Base-by-base conservation (phyloP, 2,797 vertebrate genomes). In the Lepilemur ruficaudatus region DNA sequence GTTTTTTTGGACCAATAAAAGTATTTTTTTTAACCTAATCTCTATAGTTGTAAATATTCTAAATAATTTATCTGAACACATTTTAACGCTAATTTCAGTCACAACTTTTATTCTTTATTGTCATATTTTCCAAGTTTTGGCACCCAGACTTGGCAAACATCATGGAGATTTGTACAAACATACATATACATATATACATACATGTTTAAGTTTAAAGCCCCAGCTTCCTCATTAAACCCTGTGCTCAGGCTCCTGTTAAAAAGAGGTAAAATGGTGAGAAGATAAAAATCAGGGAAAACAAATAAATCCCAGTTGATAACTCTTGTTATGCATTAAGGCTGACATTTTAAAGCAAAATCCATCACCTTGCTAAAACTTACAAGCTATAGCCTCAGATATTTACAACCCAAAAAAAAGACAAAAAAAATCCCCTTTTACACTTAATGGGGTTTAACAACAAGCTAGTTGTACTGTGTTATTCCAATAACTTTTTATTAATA, bases 21-120 rank as follows among this genome's bases (percentile, higher is more conserved):
- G 15, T 15, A 65, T 48, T 82, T 87, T 91, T 57, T 65, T 30
- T 93, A 78, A 78, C 32, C 61, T 14, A 75, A 22, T 17, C 32
- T 65, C 63, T 65, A 18, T 65, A 65, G 4, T n/a, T 65, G 32
- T 65, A 65, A 78, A 59, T 91, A 52, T 70, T 92, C 41, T 55
- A 63, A 70, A 73, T 61, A 55, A 80, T 20, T 41, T 35, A 82
- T 46, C 46, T 67, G 15, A 95, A 91, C 50, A 94, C 38, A 83
- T 35, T 20, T 81, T 48, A 61, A 61, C 46, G 90, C 65, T 67
- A 95, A 48, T 94, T 57, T 95, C 50, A 95, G 79, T 87, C 61
- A 76, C 57, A 93, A 82, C 63, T 93, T 96, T 97, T 97, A 96
- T 91, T 95, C 67, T 97, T 95, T 95, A 94, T 93, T 95, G 69